Base-by-base conservation (phyloP, 2,888 invertebrate genomes). In the Acrocera orbiculus region DNA sequence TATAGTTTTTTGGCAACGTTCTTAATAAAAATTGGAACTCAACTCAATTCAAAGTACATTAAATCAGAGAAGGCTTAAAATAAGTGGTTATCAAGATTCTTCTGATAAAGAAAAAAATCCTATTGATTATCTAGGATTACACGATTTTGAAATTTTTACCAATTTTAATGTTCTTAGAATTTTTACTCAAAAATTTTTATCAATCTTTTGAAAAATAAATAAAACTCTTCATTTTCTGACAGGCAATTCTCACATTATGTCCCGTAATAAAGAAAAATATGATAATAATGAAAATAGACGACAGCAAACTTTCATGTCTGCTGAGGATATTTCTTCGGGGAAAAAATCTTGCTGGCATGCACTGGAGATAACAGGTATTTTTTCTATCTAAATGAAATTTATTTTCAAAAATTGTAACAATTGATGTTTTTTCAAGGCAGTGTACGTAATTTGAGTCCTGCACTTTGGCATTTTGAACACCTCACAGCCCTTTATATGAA, bases 401-500 rank as follows among this genome's bases (percentile, higher is more conserved):
- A 17, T 28, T n/a, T 24, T 10, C 3, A 40, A 38, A 34, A 38
- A 47, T 49, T 27, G 11, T 30, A 30, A 15, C 16, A 22, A 32
- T 30, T 40, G 29, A 26, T 10, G 9, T 36, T 38, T 42, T 54
- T 35, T 45, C 10, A 69, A 87, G 96, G 96, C 64, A 80, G 78
- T 67, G 86, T 98, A 53, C 76, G 89, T 53, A 93, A 90, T 60
- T 65, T 98, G 51, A 89, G 90, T 63, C 83, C 89, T 22, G 75
- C 77, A 49, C 64, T 98, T 52, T 96, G 92, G 76, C 78, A 81
- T 60, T 70, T 90, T 63, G 72, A 77, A 45, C 86, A 95, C 64
- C 69, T 98, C 52, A 95, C 95, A 38, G 83, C 85, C 46, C 69
- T 98, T 52, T 93, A 92, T 65, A 70, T 96, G 54, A 92, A 92